These are phyloP conservation scores for Drosophila melanogaster DNA, from an alignment of 1,140 invertebrate species.

Conservation along the genomic window Release_6_plus_ISO1_MT NC_004354.4:17508001-17508500, in stretches of 20 bases:
- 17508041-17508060: background rate
- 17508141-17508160: too few species aligned
- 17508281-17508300: background rate
- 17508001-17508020: background rate
- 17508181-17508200: too few species aligned
- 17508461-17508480: conserved; percentile 28
- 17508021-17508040: background rate
- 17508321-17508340: conserved; percentile 18
- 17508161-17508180: too few species aligned
- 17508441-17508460: conserved; percentile 58
- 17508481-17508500: conserved; percentile 44
- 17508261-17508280: background rate
- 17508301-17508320: background rate
- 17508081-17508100: background rate
- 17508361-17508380: background rate
- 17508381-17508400: conserved; percentile 2
- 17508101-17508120: too few species aligned
- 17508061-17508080: background rate
- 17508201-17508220: too few species aligned
- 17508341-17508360: conserved; percentile 3
- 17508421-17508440: conserved; percentile 28
- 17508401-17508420: background rate
- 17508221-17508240: background rate
- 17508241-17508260: background rate
- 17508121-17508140: too few species aligned